Percentiles rank a stretch among this genome's conserved stretches.
These are phyloP conservation scores for Chlamydotis undulata DNA, from an alignment of 2,113 vertebrate species.

Conservation along the genomic window DNA sequence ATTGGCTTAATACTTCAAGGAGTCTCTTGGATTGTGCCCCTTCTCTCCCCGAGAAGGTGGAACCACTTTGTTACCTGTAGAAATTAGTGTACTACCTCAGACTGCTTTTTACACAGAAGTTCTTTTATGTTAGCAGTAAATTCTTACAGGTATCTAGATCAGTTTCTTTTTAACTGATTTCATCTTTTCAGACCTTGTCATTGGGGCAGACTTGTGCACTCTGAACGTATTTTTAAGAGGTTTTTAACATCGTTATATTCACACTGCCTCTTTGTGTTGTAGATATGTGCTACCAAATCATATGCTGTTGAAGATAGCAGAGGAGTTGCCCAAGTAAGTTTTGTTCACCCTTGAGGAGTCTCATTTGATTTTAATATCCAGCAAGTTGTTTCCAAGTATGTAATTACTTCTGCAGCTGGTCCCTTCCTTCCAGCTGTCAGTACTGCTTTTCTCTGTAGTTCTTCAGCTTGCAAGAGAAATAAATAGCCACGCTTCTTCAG, in stretches of 20 bases:
- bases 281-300: conserved; percentile 95
- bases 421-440: neutral
- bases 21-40: neutral
- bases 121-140: neutral
- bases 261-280: neutral
- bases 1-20: neutral
- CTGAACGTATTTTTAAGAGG: neutral
- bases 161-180: neutral
- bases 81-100: neutral
- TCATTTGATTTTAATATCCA: neutral
- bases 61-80: neutral
- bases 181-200: neutral
- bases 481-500: neutral
- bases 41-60: neutral
- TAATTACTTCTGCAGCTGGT: neutral
- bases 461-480: neutral
- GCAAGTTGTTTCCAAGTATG: neutral
- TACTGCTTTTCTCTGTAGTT: neutral
- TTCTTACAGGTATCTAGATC: neutral
- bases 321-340: conserved; percentile 93
- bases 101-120: neutral
- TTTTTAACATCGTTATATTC: neutral
- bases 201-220: neutral
- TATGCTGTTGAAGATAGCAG: conserved; percentile 93
- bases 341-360: neutral